Conservation (phyloP, 2,888 invertebrate species). For the Cosmia trapezina region DNA sequence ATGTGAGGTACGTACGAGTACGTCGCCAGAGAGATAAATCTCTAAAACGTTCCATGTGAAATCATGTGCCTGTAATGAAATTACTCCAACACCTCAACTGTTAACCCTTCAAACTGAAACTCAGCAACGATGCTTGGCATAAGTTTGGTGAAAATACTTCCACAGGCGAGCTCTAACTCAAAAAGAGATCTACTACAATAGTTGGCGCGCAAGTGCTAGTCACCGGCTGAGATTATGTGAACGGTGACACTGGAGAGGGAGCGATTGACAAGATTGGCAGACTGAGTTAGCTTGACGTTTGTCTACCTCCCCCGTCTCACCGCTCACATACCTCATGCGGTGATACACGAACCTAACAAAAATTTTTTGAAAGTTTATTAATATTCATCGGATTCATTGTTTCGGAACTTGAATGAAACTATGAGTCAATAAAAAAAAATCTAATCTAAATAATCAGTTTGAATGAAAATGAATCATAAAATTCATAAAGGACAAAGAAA, state of each 20-base stretch:
- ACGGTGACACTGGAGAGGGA: no score
- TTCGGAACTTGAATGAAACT: neutral
- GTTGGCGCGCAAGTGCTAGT: no score
- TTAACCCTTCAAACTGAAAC: neutral
- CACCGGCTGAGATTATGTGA: no score
- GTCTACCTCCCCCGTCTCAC: no score
- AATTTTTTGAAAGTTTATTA: neutral
- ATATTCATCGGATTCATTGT: neutral
- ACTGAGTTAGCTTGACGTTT: no score
- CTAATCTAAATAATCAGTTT: neutral
- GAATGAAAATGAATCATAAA: slow-evolving; percentile 24
- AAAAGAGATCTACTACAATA: neutral
- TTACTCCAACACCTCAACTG: neutral
- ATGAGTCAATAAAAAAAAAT: neutral
- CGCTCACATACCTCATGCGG: no score
- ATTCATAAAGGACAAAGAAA: slow-evolving; percentile 23
- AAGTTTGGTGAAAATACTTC: neutral
- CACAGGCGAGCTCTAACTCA: neutral
- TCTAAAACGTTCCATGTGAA: neutral
- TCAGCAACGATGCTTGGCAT: neutral
- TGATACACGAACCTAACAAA: neutral
- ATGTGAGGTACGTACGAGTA: neutral
- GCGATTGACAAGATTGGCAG: no score
- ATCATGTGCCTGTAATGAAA: neutral
- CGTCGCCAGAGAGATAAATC: neutral